Evolutionary conservation across 2,888 invertebrate species (phyloP), one percentile per base, ranked within the genome.

Genomic region (Leptinotarsa tumamoca): DNA sequence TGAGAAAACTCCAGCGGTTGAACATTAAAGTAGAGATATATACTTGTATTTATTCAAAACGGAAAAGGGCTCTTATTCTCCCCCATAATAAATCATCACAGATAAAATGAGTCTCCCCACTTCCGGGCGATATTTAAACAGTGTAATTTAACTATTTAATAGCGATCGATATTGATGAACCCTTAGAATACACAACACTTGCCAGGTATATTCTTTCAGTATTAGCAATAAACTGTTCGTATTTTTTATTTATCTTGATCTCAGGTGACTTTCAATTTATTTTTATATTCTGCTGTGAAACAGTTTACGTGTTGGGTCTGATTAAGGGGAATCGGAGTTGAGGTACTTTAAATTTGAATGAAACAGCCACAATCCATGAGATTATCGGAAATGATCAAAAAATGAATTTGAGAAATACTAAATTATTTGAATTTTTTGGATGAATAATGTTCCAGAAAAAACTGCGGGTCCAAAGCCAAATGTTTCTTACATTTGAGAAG

Each of bases 21-120:
- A 27, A 43, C 43, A 63, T 63, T 43, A n/a, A 27, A 63, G n/a
- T n/a, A 43, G 18, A 68, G 67, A 66, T 27, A 52, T 52, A 56
- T 49, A 27, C 67, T 54, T 71, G 67, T 67, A 74, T 71, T 74
- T 67, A 74, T 71, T 54, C 72, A 27, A 56, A 68, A 71, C 76
- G 76, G 76, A 76, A 76, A 73, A 63, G 54, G 68, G 68, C 54
- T 76, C 73, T 76, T 68, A 73, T 58, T 68, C 50, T 76, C 71
- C 76, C 76, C 63, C 67, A 70, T 73, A 70, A 76, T 76, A 68
- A 76, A 73, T 73, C 73, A 63, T 67, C n/a, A 50, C 68, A 72
- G 73, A 71, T 67, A 70, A 67, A 70, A 70, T 67, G 69, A 76
- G 50, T 18, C 67, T 70, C 70, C 54, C 67, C 67, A 71, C 71